Base-by-base conservation (phyloP, 2,888 invertebrate genomes). In the Scaptodrosophila latifasciaeformis region DNA sequence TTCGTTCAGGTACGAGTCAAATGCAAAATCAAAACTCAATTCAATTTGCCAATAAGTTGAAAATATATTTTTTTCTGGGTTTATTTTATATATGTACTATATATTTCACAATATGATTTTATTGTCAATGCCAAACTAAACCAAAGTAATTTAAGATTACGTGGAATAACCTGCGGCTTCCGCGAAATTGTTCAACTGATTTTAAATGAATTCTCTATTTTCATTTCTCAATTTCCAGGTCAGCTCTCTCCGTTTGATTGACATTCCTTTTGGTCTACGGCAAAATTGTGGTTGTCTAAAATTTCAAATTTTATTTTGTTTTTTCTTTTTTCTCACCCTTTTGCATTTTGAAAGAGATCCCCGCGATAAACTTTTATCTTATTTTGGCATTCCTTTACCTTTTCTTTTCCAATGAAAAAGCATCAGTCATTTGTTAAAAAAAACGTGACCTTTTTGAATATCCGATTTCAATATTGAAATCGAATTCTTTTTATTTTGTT, bases 391-490 rank as follows among this genome's bases (percentile, higher is more conserved):
- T n/a, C n/a, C n/a, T n/a, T n/a, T n/a, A n/a, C n/a, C n/a, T n/a
- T n/a, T n/a, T n/a, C 7, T 24, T 24, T 24, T 24, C 24, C 4
- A 24, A 7, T 24, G 24, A 24, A 24, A 24, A 24, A 5, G 24
- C 4, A 24, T 24, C 55, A 43, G 42, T 49, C 35, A 42, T 55
- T 29, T 43, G 40, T n/a, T n/a, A n/a, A n/a, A n/a, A n/a, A n/a
- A n/a, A n/a, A n/a, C 46, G 27, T 40, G 50, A 13, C 49, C 7
- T 3, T 4, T 10, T 15, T 17, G 47, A 29, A 45, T 70, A 74
- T 76, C 75, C 57, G 71, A 68, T 76, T 80, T 75, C 75, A 71
- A 59, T 65, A 65, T 44, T 69, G 49, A 69, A 76, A 71, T 78
- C 64, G 71, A 71, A 62, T 80, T 70, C 31, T 35, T 46, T 37